phyloP scores from a whole-genome alignment of 23 tunicate species.

The Botrylloides violaceus region DNA sequence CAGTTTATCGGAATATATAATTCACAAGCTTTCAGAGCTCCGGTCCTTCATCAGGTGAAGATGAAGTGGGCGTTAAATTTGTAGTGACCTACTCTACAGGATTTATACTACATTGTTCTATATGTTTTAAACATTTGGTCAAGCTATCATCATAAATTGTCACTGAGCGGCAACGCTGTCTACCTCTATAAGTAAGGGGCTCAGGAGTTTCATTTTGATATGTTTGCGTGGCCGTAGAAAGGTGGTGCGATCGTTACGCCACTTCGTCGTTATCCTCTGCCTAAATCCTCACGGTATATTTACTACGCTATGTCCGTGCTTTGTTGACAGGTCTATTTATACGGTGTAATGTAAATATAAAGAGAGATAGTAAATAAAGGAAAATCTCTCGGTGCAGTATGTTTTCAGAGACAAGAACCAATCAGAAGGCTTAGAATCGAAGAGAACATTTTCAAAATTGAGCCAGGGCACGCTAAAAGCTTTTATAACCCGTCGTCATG shows the following conservation, averaged over 20 bases:
- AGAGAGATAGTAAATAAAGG: not conserved
- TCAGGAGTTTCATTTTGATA: too few relatives aligned
- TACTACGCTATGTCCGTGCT: not conserved
- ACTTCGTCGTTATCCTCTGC: not conserved
- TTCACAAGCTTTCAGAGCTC: too few relatives aligned
- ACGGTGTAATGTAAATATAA: not conserved
- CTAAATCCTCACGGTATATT: not conserved
- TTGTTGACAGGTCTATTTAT: not conserved
- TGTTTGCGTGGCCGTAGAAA: too few relatives aligned
- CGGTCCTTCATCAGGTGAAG: too few relatives aligned
- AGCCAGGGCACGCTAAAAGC: not conserved
- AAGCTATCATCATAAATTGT: too few relatives aligned
- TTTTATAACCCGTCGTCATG: conserved; percentile 14
- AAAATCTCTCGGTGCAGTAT: not conserved
- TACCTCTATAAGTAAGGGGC: too few relatives aligned
- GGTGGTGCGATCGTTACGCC: not conserved
- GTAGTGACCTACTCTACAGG: too few relatives aligned
- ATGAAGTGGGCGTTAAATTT: too few relatives aligned
- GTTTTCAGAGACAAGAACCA: not conserved
- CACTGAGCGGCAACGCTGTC: too few relatives aligned
- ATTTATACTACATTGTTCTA: too few relatives aligned
- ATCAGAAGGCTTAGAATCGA: not conserved
- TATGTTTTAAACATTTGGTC: too few relatives aligned
- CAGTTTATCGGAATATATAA: too few relatives aligned
- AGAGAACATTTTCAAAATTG: not conserved